These are phyloP conservation scores for Xylocampa areola DNA, from an alignment of 2,888 invertebrate genomes.

Conservation along the genomic window DNA sequence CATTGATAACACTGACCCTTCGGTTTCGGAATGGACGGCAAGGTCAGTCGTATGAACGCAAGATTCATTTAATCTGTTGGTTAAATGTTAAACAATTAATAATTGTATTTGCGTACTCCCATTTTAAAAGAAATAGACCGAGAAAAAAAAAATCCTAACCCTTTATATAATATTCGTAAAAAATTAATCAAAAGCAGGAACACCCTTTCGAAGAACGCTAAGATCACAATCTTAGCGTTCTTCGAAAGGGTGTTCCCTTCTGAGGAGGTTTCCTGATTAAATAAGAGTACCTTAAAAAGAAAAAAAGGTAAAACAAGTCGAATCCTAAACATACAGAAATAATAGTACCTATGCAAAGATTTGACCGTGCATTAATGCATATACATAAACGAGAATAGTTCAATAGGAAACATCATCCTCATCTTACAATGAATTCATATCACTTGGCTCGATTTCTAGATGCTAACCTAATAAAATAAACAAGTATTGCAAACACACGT, in stretches of 20 bases:
- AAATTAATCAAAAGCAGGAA: too few species aligned
- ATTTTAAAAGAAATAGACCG: too few species aligned
- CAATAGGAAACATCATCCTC: slow-evolving; percentile 21
- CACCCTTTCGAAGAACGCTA: too few species aligned
- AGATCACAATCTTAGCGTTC: too few species aligned
- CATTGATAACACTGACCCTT: slow-evolving; percentile 5
- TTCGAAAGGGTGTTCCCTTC: too few species aligned
- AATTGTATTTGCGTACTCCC: too few species aligned
- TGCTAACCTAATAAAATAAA: slow-evolving; percentile 42
- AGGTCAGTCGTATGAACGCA: neutral
- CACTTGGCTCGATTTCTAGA: slow-evolving; percentile 49
- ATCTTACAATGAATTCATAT: slow-evolving; percentile 36
- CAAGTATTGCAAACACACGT: slow-evolving; percentile 32
- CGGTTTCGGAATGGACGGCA: neutral
- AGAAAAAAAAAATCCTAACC: too few species aligned
- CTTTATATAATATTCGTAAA: too few species aligned
- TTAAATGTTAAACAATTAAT: too few species aligned
- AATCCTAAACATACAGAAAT: neutral
- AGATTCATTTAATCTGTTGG: neutral
- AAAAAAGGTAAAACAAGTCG: too few species aligned
- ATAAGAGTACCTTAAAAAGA: too few species aligned
- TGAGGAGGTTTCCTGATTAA: too few species aligned
- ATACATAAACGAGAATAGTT: slow-evolving; percentile 8
- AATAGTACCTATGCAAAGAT: slow-evolving; percentile 3
- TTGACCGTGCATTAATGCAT: slow-evolving; percentile 12